Conservation (phyloP, 2,797 vertebrate species). For the Pelobates cultripes region DNA sequence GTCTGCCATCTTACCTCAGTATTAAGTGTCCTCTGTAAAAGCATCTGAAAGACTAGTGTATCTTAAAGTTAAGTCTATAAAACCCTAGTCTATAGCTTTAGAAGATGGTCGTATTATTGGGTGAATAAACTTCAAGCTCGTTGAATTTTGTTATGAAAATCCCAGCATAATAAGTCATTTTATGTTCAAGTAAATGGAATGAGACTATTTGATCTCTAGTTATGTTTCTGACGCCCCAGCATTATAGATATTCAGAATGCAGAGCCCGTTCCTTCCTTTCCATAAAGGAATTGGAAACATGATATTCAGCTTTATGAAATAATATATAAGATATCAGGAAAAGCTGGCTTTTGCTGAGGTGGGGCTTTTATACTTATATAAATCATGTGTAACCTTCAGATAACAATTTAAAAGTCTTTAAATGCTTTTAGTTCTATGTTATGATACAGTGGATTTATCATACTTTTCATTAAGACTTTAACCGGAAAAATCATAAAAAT, state of each 20-base stretch:
- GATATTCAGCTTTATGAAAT: constrained; percentile 67
- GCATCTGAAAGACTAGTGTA: neutral
- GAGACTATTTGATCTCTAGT: constrained; percentile 57
- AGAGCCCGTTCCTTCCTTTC: constrained; percentile 57
- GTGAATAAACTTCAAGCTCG: neutral
- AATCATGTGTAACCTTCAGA: constrained; percentile 64
- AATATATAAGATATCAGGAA: constrained; percentile 63
- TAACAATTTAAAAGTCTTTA: constrained; percentile 62
- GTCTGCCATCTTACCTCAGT: no score
- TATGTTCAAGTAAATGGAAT: constrained; percentile 65
- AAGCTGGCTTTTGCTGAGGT: constrained; percentile 51
- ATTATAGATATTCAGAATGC: constrained; percentile 59
- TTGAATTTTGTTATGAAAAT: no score
- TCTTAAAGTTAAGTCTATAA: neutral
- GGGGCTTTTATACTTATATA: constrained; percentile 59
- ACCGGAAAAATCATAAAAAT: neutral
- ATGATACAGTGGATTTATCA: constrained; percentile 30
- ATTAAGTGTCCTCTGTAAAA: no score
- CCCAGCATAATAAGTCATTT: constrained; percentile 55
- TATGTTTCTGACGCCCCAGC: constrained; percentile 53
- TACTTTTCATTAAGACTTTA: constrained; percentile 20
- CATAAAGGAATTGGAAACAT: constrained; percentile 64
- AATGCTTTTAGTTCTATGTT: constrained; percentile 58
- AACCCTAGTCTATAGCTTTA: constrained; percentile 1
- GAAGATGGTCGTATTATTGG: neutral